Conservation (phyloP, 2,888 invertebrate genomes). For the Drosophila neotestacea region DNA sequence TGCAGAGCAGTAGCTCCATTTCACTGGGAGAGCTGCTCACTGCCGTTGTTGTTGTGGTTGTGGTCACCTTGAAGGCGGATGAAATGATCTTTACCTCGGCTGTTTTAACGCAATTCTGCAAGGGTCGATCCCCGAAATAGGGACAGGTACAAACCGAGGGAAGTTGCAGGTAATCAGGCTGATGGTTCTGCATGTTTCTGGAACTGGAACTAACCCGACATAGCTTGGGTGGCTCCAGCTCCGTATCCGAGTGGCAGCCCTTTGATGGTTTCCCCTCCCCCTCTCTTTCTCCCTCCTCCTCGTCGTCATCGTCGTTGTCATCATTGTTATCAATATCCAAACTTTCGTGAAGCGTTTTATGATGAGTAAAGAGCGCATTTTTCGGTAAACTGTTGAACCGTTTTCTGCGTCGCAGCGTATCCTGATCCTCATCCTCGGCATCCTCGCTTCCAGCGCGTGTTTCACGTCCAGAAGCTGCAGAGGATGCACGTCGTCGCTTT, state of each 20-base stretch:
- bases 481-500: slow-evolving; percentile 80
- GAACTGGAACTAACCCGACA: slow-evolving; percentile 35
- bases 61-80: slow-evolving; percentile 71
- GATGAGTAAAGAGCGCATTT: slow-evolving; percentile 69
- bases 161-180: slow-evolving; percentile 86
- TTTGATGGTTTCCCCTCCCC: slow-evolving; percentile 37
- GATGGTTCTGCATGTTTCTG: slow-evolving; percentile 32
- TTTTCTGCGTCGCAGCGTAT: slow-evolving; percentile 66
- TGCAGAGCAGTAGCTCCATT: slow-evolving; percentile 70
- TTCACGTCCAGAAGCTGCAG: slow-evolving; percentile 68
- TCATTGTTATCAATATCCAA: slow-evolving; percentile 38
- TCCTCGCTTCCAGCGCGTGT: slow-evolving; percentile 53
- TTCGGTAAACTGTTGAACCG: slow-evolving; percentile 84
- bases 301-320: slow-evolving; percentile 18
- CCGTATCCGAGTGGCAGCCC: slow-evolving; percentile 68
- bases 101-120: slow-evolving; percentile 85
- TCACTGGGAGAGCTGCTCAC: slow-evolving; percentile 70
- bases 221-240: slow-evolving; percentile 57
- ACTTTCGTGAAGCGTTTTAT: slow-evolving; percentile 57
- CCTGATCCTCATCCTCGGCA: slow-evolving; percentile 57
- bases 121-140: slow-evolving; percentile 90
- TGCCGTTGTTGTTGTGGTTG: slow-evolving; percentile 77
- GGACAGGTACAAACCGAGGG: slow-evolving; percentile 93
- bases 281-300: slow-evolving; percentile 6
- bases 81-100: slow-evolving; percentile 87